Conservation (phyloP, 2,888 invertebrate species). For the Podabrus alpinus region DNA sequence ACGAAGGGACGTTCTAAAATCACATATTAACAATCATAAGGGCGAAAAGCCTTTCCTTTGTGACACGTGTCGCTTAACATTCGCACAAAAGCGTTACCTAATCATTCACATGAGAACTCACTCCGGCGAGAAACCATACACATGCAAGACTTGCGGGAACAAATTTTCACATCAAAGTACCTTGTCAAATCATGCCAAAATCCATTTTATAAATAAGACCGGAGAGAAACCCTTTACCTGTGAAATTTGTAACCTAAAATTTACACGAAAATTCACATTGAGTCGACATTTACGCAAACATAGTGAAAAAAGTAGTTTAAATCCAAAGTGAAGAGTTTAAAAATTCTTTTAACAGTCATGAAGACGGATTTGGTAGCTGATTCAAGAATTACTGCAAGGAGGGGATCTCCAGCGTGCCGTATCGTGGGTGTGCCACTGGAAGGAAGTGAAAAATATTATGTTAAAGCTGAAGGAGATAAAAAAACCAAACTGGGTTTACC, state of each 20-base stretch:
- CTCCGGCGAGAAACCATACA: neutral
- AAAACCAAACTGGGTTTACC: too few relatives aligned
- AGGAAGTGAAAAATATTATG: too few relatives aligned
- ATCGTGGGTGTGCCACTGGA: too few relatives aligned
- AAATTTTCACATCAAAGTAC: neutral
- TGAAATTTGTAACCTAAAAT: neutral
- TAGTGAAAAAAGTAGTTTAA: too few relatives aligned
- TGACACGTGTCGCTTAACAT: neutral
- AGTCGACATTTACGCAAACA: neutral
- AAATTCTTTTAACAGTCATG: neutral
- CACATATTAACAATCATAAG: neutral
- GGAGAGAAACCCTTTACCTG: neutral
- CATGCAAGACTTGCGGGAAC: neutral
- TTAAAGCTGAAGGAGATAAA: too few relatives aligned
- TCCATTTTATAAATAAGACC: neutral
- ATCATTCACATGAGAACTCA: neutral
- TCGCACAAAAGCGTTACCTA: neutral
- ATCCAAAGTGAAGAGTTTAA: neutral
- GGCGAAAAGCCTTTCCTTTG: neutral
- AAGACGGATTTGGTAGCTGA: neutral
- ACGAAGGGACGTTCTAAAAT: neutral
- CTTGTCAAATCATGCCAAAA: neutral
- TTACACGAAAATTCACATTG: neutral
- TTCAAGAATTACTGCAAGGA: neutral
- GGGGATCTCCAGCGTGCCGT: neutral